Conservation (phyloP, 2,888 invertebrate genomes). For the Eubasilissa splendida region DNA sequence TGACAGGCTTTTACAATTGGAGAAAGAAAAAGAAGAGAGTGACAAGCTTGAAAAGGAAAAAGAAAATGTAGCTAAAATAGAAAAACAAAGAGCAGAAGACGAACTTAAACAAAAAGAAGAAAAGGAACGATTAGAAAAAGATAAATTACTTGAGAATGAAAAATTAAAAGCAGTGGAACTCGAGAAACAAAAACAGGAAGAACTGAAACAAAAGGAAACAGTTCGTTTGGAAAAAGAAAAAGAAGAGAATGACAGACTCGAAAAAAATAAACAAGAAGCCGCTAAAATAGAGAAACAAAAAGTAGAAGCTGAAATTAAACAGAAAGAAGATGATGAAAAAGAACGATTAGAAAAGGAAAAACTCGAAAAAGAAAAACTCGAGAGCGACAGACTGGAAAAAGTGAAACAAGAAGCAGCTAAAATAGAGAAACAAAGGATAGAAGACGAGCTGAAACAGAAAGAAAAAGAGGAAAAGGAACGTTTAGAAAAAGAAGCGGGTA, state of each 20-base stretch:
- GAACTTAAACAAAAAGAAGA: conserved; percentile 47
- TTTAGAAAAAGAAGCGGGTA: conserved; percentile 51
- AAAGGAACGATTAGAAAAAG: conserved; percentile 45
- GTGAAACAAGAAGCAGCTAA: conserved; percentile 53
- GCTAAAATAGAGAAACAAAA: conserved; percentile 52
- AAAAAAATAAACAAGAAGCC: conserved; percentile 53
- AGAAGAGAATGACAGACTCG: conserved; percentile 43
- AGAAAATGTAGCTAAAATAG: conserved; percentile 39
- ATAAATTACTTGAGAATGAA: conserved; percentile 47
- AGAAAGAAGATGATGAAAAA: conserved; percentile 41
- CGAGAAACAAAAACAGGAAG: conserved; percentile 53
- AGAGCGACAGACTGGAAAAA: conserved; percentile 54
- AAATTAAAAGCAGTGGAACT: conserved; percentile 54
- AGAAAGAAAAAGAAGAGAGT: conserved; percentile 32
- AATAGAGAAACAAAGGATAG: conserved; percentile 39
- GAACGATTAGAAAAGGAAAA: conserved; percentile 51
- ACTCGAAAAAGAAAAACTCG: conserved; percentile 60
- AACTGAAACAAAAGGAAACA: conserved; percentile 52
- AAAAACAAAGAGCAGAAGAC: conserved; percentile 41
- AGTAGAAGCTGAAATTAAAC: conserved; percentile 54
- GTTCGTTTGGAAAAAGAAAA: conserved; percentile 42
- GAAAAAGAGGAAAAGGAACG: conserved; percentile 65
- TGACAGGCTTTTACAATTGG: background rate
- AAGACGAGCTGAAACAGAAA: conserved; percentile 32
- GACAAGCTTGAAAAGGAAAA: conserved; percentile 38